Evolutionary conservation across 2,797 vertebrate genomes (phyloP).

Genomic region (Neosilurus mollespiculum): DNA sequence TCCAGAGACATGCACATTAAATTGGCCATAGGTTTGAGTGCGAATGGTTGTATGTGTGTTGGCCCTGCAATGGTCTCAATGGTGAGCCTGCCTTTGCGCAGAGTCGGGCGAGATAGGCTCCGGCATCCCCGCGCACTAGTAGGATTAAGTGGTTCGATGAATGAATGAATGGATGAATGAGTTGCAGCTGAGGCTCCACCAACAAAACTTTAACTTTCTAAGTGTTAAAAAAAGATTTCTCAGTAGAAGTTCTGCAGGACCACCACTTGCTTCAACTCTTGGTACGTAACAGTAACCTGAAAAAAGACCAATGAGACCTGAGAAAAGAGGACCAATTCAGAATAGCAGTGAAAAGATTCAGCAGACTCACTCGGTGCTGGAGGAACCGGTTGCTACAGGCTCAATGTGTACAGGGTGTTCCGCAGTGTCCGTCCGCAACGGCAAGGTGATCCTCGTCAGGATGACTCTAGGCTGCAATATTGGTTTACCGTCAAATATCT

Average conservation of each 20-base stretch:
- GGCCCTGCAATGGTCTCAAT: no score
- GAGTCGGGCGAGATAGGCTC: no score
- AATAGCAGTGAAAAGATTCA: neutral
- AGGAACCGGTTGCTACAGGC: conserved; percentile 59
- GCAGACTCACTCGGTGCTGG: conserved; percentile 7
- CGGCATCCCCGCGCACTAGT: no score
- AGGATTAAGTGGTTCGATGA: no score
- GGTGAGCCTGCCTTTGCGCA: no score
- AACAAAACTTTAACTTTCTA: neutral
- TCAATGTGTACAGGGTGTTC: rapidly evolving
- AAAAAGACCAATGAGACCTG: neutral
- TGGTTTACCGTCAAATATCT: neutral
- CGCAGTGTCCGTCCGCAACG: neutral
- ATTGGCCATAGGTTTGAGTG: no score
- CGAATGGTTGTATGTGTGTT: no score
- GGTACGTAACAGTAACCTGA: neutral
- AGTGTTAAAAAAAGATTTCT: neutral
- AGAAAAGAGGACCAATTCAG: neutral
- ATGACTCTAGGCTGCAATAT: conserved; percentile 39
- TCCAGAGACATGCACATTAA: no score
- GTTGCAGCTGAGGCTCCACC: neutral
- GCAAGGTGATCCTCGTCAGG: conserved; percentile 18
- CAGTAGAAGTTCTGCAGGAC: neutral
- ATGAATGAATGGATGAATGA: neutral
- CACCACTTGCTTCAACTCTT: neutral